Percentiles rank a stretch among this genome's conserved stretches.
phyloP scores from a whole-genome alignment of 2,113 vertebrate genomes.

The Falcunculus frontatus region DNA sequence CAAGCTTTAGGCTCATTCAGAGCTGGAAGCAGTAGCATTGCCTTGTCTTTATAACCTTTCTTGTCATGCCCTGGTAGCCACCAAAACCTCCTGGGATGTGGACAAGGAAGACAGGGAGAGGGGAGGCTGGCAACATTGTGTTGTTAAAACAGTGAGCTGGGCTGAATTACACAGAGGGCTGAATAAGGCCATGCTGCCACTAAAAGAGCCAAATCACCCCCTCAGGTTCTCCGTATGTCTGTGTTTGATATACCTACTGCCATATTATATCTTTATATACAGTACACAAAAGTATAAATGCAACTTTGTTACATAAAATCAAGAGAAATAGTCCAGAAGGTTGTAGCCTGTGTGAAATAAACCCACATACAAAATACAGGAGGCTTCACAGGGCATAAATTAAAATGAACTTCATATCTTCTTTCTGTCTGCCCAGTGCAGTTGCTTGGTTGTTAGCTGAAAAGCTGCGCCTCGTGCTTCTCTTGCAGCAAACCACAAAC shows the following conservation, averaged over 20 bases:
- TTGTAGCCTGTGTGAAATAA: slow-evolving; percentile 12
- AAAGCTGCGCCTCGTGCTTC: slow-evolving; percentile 6
- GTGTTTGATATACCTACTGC: not conserved
- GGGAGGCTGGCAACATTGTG: not conserved
- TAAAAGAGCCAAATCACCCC: not conserved
- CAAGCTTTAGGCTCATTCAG: not conserved
- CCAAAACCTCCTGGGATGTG: not conserved
- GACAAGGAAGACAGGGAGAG: not conserved
- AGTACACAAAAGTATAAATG: not conserved
- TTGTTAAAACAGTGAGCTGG: not conserved
- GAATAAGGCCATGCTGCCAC: not conserved
- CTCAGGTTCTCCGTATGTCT: not conserved
- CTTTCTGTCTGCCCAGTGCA: not conserved
- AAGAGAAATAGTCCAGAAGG: slow-evolving; percentile 7
- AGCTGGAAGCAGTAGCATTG: not conserved
- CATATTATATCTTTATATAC: not conserved
- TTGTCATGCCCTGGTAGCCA: not conserved
- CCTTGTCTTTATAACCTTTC: not conserved
- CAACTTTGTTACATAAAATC: slow-evolving; percentile 5
- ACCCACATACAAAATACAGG: not conserved
- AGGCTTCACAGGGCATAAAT: slow-evolving; percentile 11
- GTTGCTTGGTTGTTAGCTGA: slow-evolving; percentile 1
- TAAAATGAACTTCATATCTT: not conserved
- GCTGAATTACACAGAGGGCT: not conserved
- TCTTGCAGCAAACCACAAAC: not conserved